A percentile compares a stretch with the other conserved stretches of the same genome.
Conservation (phyloP, 1,140 invertebrate species). For the Eriocheir sinensis region DNA sequence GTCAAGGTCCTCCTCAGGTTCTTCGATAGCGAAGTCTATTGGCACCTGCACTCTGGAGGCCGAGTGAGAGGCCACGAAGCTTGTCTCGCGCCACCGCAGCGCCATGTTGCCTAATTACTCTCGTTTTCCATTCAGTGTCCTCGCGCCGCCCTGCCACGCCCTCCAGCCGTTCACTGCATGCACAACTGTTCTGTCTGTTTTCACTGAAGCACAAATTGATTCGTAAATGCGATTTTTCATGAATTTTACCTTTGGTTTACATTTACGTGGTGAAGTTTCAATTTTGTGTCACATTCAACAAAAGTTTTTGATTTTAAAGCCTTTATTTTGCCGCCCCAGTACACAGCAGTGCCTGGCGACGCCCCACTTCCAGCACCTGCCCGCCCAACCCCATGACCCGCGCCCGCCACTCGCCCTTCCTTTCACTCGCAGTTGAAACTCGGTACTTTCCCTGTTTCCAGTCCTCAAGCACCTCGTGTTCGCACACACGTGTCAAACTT, state of each 20-base stretch:
- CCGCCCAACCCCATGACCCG: not conserved
- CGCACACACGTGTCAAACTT: not conserved
- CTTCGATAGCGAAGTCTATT: slow-evolving; percentile 38
- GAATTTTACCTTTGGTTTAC: not conserved
- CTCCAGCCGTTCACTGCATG: not conserved
- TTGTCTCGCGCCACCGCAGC: slow-evolving; percentile 42
- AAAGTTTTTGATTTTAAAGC: not conserved
- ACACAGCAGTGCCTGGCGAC: not conserved
- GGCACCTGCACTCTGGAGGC: slow-evolving; percentile 8
- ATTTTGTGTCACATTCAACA: not conserved
- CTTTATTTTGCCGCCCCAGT: not conserved
- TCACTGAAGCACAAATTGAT: not conserved
- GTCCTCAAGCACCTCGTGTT: not conserved
- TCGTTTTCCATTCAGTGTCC: not conserved
- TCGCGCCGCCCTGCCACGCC: not conserved
- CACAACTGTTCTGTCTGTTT: not conserved
- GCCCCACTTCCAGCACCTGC: not conserved
- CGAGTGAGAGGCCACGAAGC: slow-evolving; percentile 34
- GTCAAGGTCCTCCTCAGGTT: slow-evolving; percentile 46
- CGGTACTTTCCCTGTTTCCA: not conserved
- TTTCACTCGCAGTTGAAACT: slow-evolving; percentile 1
- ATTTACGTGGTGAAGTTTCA: not conserved
- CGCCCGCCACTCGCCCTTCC: not conserved
- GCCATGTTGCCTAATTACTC: not conserved
- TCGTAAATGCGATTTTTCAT: not conserved